Evolutionary conservation across 2,888 invertebrate genomes (phyloP).

Genomic region (Troides aeacus): DNA sequence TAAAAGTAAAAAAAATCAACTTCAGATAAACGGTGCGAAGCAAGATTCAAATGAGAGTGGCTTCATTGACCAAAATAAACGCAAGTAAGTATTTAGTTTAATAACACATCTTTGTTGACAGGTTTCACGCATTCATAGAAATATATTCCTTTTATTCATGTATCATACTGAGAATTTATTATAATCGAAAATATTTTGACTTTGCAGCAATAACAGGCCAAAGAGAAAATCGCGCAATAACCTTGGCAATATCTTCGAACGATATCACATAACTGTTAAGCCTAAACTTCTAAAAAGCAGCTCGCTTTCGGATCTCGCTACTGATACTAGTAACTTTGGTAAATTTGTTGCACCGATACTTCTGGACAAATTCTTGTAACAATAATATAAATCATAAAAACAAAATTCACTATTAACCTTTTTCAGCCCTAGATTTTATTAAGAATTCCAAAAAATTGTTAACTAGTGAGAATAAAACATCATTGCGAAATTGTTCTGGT

Average conservation of each 20-base stretch:
- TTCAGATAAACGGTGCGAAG: constrained; percentile 56
- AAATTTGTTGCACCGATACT: constrained; percentile 45
- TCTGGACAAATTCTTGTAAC: not conserved
- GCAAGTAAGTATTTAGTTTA: constrained; percentile 49
- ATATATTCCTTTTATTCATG: not conserved
- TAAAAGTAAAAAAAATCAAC: not conserved
- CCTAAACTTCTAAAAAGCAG: constrained; percentile 61
- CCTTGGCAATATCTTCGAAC: constrained; percentile 54
- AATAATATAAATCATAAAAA: not conserved
- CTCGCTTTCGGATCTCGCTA: constrained; percentile 63
- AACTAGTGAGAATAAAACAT: constrained; percentile 36
- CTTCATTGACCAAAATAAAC: constrained; percentile 41
- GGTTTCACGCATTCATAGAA: not conserved
- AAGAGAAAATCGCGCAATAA: constrained; percentile 49
- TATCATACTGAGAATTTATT: no score
- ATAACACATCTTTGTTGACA: not conserved
- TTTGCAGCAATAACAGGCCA: constrained; percentile 36
- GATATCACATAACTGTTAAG: constrained; percentile 69
- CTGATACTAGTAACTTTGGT: constrained; percentile 61
- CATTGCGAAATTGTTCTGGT: constrained; percentile 46
- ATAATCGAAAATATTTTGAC: not conserved
- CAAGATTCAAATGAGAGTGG: constrained; percentile 55
- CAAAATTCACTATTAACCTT: constrained; percentile 6
- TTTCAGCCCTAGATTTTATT: constrained; percentile 58
- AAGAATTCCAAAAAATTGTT: constrained; percentile 45